Conservation (phyloP, 2,888 invertebrate species). For the Melolontha melolontha region DNA sequence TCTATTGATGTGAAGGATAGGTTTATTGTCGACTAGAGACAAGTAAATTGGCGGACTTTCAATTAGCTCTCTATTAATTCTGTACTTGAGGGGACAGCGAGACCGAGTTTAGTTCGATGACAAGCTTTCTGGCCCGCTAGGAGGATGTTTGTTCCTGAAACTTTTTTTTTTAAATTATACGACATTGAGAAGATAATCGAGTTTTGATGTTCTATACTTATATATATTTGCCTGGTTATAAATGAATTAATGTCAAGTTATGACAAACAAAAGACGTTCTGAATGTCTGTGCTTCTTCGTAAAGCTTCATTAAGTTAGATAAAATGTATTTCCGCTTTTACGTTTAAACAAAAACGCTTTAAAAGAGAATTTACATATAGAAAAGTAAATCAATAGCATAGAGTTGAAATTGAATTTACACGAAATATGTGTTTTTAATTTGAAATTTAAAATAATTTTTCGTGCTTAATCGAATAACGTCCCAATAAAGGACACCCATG, state of each 20-base stretch:
- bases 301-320: background rate
- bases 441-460: too few species aligned
- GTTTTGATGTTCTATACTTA: slow-evolving; percentile 19
- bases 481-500: too few species aligned
- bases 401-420: too few species aligned
- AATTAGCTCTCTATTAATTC: slow-evolving; percentile 39
- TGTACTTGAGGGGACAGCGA: slow-evolving; percentile 9
- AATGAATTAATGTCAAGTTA: slow-evolving; percentile 8
- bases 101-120: slow-evolving; percentile 12
- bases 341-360: background rate
- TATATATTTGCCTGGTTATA: slow-evolving; percentile 1
- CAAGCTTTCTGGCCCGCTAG: slow-evolving; percentile 22
- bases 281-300: too few species aligned
- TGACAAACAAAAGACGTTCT: background rate
- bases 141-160: slow-evolving; percentile 17
- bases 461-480: too few species aligned
- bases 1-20: slow-evolving; percentile 23
- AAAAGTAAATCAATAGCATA: too few species aligned
- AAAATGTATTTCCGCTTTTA: background rate
- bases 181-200: slow-evolving; percentile 18
- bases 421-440: too few species aligned
- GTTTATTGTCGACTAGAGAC: slow-evolving; percentile 34
- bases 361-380: background rate
- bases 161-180: slow-evolving; percentile 2
- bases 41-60: slow-evolving; percentile 39